Evolutionary conservation across 2,888 invertebrate genomes (phyloP), one percentile per base, ranked within the genome.

Genomic region (Panzeria rudis): DNA sequence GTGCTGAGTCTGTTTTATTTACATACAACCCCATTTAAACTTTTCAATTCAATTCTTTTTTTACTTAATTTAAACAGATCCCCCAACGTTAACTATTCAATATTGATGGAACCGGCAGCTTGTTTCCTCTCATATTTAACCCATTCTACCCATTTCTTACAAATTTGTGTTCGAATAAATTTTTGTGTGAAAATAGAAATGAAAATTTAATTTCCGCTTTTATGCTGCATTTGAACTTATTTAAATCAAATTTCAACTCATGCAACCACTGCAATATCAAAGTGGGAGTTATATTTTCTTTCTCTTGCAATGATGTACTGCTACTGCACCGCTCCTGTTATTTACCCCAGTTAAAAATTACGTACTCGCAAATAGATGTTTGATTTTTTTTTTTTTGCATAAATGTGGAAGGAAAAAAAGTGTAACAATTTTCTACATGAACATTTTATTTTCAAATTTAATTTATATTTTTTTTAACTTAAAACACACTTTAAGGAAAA

Each of bases 121-220:
- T n/a, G n/a, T 9, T 66, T 52, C 52, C 52, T 44, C 35, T 32
- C 15, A 17, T 64, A 8, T 59, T 13, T 11, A 25, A 47, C 9
- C 44, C n/a, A n/a, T n/a, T n/a, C n/a, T n/a, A n/a, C 29, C 59
- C 15, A 15, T 50, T 52, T 75, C 29, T 52, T 50, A n/a, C 6
- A 20, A n/a, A 13, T 47, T 50, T 41, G 32, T 56, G 17, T 41
- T 50, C n/a, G 25, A 38, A 66, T 54, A 62, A 52, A 41, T 44
- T 62, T 69, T 54, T 69, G 35, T 82, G 35, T 64, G 29, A 71
- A 82, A 82, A 64, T 76, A 64, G 80, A 87, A 86, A 81, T 66
- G 83, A 83, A 87, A 86, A 87, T 86, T 83, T 86, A 87, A 87
- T 87, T 87, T 87, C 86, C 86, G 87, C 80, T 87, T 82, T 86